phyloP scores from a whole-genome alignment of 2,888 invertebrate genomes.

The Byasa hedistus region DNA sequence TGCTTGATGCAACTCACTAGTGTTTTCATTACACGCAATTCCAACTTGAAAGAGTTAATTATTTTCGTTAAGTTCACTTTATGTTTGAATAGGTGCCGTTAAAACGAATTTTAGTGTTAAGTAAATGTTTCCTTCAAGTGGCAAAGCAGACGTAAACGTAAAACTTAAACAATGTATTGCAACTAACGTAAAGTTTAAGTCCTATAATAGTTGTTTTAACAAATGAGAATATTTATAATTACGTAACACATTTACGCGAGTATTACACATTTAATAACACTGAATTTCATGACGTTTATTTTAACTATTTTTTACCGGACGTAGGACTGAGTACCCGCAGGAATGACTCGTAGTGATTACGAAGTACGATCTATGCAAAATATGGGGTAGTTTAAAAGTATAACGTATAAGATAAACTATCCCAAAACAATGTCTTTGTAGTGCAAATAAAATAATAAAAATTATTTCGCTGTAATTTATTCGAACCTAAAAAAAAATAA shows the following conservation, averaged over 20 bases:
- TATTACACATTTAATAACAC: not conserved
- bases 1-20: constrained; percentile 13
- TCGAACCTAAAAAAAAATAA: too few species aligned
- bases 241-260: not conserved
- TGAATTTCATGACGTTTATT: too few species aligned
- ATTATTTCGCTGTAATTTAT: too few species aligned
- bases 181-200: not conserved
- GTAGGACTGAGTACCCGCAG: too few species aligned
- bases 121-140: not conserved
- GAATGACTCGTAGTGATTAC: too few species aligned
- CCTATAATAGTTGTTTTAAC: not conserved
- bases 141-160: not conserved
- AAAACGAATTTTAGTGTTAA: not conserved
- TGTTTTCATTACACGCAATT: constrained; percentile 11
- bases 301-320: too few species aligned
- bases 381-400: too few species aligned
- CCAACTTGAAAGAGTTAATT: not conserved
- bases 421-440: too few species aligned
- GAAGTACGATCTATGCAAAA: too few species aligned
- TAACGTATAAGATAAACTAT: too few species aligned
- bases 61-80: constrained; percentile 4
- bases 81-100: not conserved
- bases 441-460: too few species aligned
- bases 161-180: not conserved
- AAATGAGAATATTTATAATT: too few species aligned